phyloP scores from a whole-genome alignment of 2,888 invertebrate species.

The Agrotis segetum region DNA sequence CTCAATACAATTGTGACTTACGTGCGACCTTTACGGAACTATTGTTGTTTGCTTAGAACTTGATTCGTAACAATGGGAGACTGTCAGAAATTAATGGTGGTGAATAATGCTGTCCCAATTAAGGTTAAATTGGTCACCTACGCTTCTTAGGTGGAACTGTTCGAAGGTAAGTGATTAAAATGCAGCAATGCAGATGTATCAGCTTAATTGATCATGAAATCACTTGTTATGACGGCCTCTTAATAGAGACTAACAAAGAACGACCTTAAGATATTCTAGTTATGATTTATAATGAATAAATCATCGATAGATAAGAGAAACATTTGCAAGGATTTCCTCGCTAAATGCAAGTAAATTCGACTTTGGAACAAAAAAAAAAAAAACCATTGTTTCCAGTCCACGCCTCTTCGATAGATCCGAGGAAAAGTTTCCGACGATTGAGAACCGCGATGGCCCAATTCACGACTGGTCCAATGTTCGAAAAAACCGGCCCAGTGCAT shows the following conservation, averaged over 20 bases:
- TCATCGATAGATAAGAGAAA: neutral
- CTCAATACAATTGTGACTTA: constrained; percentile 47
- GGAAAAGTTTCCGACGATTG: no score
- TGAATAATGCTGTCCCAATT: constrained; percentile 46
- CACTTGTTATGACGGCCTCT: neutral
- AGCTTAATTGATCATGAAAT: neutral
- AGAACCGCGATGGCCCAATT: no score
- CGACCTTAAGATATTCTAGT: neutral
- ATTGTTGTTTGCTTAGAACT: constrained; percentile 51
- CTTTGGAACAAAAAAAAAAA: no score
- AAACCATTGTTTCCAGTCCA: no score
- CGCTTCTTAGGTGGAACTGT: constrained; percentile 15
- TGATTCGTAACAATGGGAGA: constrained; percentile 51
- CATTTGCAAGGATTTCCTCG: neutral
- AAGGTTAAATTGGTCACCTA: constrained; percentile 41
- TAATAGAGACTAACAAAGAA: constrained; percentile 1
- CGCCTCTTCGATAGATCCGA: no score
- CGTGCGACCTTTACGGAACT: constrained; percentile 51
- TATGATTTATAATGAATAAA: no score
- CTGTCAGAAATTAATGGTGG: constrained; percentile 52
- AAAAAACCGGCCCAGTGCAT: no score
- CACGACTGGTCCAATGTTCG: no score
- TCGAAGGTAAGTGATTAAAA: constrained; percentile 15
- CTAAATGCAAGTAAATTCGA: neutral
- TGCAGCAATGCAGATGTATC: neutral